A percentile compares a stretch with the other conserved stretches of the same genome.
phyloP scores from a whole-genome alignment of 2,888 invertebrate species.

The Belgica antarctica region DNA sequence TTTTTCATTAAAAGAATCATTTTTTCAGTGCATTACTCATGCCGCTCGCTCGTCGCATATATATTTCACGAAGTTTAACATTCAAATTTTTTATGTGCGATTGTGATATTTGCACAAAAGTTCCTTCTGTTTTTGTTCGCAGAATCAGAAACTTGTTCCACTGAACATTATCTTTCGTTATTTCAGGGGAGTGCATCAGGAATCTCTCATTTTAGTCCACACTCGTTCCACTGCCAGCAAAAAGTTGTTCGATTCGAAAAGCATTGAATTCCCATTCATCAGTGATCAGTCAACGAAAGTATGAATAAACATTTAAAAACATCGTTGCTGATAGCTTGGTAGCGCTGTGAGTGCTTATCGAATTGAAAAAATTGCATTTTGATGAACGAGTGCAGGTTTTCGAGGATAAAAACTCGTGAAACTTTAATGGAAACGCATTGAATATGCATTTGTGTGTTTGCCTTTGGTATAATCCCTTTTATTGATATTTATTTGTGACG shows the following conservation, averaged over 20 bases:
- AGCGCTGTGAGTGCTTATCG: not conserved
- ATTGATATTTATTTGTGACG: slow-evolving; percentile 2
- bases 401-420: too few species aligned
- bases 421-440: not conserved
- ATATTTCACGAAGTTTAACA: too few species aligned
- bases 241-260: not conserved
- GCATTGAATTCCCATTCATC: slow-evolving; percentile 37
- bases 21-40: too few species aligned
- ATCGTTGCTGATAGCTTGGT: slow-evolving; percentile 17
- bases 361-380: slow-evolving; percentile 8
- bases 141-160: not conserved
- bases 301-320: slow-evolving; percentile 41
- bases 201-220: not conserved
- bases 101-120: too few species aligned
- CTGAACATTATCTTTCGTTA: slow-evolving; percentile 18
- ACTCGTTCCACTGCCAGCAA: not conserved
- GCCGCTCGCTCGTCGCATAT: too few species aligned
- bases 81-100: too few species aligned
- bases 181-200: not conserved
- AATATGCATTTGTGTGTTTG: slow-evolving; percentile 16
- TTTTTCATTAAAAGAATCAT: too few species aligned
- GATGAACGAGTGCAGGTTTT: not conserved
- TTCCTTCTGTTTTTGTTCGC: too few species aligned
- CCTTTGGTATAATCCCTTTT: not conserved
- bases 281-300: not conserved